phyloP scores from a whole-genome alignment of 1,140 invertebrate species.

The Rhopalosiphum padi region DNA sequence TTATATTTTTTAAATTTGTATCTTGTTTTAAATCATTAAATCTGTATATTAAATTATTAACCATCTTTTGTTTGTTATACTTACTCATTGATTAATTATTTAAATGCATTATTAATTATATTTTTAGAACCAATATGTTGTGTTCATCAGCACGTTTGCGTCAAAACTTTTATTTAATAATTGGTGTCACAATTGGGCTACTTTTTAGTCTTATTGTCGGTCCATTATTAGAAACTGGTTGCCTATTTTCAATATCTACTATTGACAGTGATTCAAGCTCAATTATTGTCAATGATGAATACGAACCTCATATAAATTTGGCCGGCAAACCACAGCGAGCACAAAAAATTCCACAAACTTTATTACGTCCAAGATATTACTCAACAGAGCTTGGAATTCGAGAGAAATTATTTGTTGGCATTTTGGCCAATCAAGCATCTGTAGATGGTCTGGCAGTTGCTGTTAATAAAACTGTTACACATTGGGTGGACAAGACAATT shows the following conservation, averaged over 20 bases:
- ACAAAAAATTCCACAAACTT: conserved; percentile 65
- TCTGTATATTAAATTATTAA: neutral
- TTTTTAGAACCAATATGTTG: conserved; percentile 45
- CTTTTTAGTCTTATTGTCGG: conserved; percentile 56
- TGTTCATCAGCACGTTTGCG: conserved; percentile 55
- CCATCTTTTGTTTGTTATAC: neutral
- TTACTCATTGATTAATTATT: neutral
- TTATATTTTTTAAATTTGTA: neutral
- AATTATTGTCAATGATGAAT: conserved; percentile 64
- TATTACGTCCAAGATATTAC: conserved; percentile 86
- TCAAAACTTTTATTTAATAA: conserved; percentile 58
- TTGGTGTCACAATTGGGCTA: conserved; percentile 59
- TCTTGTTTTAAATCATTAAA: neutral
- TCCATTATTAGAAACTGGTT: conserved; percentile 56
- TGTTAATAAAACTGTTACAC: conserved; percentile 80
- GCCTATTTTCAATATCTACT: conserved; percentile 56
- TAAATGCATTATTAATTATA: neutral
- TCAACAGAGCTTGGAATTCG: conserved; percentile 90
- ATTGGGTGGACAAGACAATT: conserved; percentile 79
- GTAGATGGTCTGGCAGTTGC: conserved; percentile 75
- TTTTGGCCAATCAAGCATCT: conserved; percentile 77
- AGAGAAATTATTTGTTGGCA: conserved; percentile 86
- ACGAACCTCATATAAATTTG: conserved; percentile 68
- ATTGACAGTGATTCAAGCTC: conserved; percentile 57
- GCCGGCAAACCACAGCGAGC: conserved; percentile 67